Percentiles rank a stretch among this genome's conserved stretches.
Conservation (phyloP, 2,888 invertebrate genomes). For the Philaethria dido region DNA sequence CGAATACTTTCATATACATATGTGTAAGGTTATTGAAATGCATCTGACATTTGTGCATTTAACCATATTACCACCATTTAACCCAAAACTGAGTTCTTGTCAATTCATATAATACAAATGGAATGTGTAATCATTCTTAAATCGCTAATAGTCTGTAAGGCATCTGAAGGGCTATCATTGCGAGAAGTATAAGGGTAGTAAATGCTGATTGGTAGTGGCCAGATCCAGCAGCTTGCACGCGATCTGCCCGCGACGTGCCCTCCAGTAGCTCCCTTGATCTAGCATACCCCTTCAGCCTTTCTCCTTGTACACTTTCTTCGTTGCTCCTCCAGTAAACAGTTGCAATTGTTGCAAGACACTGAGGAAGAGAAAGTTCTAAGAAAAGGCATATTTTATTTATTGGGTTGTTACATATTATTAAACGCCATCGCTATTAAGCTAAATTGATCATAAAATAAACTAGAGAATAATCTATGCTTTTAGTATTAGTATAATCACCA, state of each 20-base stretch:
- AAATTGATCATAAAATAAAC: too few species aligned
- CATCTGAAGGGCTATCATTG: constrained; percentile 22
- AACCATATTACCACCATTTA: neutral
- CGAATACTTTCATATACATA: neutral
- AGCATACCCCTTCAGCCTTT: constrained; percentile 89
- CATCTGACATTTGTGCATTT: neutral
- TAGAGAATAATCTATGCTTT: too few species aligned
- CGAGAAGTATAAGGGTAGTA: constrained; percentile 47
- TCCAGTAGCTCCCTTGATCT: constrained; percentile 90
- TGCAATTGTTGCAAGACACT: constrained; percentile 94
- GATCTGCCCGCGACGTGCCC: constrained; percentile 87
- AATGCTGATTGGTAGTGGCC: constrained; percentile 55
- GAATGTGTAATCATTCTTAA: constrained; percentile 7
- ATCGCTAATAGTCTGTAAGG: constrained; percentile 27
- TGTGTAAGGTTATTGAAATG: neutral
- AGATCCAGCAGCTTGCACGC: constrained; percentile 87
- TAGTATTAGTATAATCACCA: too few species aligned
- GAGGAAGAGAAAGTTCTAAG: constrained; percentile 44
- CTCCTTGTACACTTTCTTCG: constrained; percentile 93
- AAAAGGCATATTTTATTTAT: too few species aligned
- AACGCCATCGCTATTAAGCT: too few species aligned
- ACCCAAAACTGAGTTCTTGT: neutral
- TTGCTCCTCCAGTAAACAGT: constrained; percentile 94
- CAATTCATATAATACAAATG: constrained; percentile 4
- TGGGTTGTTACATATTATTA: too few species aligned